Evolutionary conservation across 2,888 invertebrate species (phyloP).

Genomic region (Tenthredo scrophulariae): DNA sequence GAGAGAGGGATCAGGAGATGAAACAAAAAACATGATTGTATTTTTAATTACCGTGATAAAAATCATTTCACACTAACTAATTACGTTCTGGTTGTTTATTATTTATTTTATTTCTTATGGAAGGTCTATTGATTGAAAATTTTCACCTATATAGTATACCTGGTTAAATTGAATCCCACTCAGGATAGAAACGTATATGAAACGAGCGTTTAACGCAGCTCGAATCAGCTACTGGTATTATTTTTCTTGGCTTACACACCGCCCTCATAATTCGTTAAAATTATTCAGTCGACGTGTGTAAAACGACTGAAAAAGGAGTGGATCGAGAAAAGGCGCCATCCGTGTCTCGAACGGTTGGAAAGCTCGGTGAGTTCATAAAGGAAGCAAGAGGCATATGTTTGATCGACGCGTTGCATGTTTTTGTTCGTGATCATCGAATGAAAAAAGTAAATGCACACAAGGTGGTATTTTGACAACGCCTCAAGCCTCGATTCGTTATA

Average conservation of each 20-base stretch:
- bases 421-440: conserved; percentile 29
- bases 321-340: conserved; percentile 12
- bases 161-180: neutral
- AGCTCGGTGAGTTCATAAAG: neutral
- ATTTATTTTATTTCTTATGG: neutral
- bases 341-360: neutral
- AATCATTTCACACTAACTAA: conserved; percentile 18
- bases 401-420: conserved; percentile 41
- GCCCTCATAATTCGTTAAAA: neutral
- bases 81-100: neutral
- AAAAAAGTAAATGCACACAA: neutral
- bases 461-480: conserved; percentile 36
- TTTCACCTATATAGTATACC: neutral
- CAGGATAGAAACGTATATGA: neutral
- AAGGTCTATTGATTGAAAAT: neutral
- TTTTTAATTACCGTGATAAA: conserved; percentile 18
- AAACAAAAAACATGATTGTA: neutral
- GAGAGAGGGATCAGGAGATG: no score
- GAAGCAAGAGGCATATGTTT: conserved; percentile 15
- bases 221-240: neutral
- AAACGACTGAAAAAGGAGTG: neutral
- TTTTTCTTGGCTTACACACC: neutral
- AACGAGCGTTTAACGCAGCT: neutral
- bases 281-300: neutral
- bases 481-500: neutral